Evolutionary conservation across 2,113 vertebrate genomes (phyloP).

Genomic region (Elephas maximus): DNA sequence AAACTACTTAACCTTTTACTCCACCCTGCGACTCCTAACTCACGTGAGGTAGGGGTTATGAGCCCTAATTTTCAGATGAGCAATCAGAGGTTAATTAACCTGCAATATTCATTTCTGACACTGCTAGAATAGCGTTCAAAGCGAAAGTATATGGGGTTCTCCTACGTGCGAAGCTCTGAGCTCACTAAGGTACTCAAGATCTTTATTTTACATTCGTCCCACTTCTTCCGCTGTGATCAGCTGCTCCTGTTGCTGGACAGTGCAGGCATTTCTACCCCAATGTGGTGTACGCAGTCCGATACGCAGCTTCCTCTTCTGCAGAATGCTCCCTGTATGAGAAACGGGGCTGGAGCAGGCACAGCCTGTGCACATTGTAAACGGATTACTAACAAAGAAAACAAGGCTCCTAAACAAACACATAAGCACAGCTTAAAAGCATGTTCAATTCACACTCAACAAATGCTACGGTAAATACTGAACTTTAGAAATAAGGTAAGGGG

Average conservation of each 20-base stretch:
- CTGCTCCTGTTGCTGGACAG: too few relatives aligned
- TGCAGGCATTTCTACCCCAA: not conserved
- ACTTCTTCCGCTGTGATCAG: not conserved
- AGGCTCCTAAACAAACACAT: not conserved
- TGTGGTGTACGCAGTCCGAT: not conserved
- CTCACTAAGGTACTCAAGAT: not conserved
- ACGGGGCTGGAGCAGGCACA: not conserved
- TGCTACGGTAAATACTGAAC: not conserved
- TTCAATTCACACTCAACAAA: conserved; percentile 1
- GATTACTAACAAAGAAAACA: not conserved
- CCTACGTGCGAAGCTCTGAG: accelerated
- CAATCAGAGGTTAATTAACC: too few relatives aligned
- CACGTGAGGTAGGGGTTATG: not conserved
- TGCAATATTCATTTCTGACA: too few relatives aligned
- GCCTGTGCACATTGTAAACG: not conserved
- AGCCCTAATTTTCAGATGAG: not conserved
- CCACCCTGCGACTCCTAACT: not conserved
- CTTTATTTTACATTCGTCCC: not conserved
- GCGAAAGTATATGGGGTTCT: not conserved
- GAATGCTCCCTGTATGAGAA: not conserved
- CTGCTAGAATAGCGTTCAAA: too few relatives aligned
- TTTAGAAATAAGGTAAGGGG: not conserved
- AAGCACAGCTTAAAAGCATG: not conserved
- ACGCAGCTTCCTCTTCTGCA: not conserved
- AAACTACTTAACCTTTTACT: not conserved